Base-by-base conservation (phyloP, 2,797 vertebrate species). In the Odontamblyopus lacepedii region DNA sequence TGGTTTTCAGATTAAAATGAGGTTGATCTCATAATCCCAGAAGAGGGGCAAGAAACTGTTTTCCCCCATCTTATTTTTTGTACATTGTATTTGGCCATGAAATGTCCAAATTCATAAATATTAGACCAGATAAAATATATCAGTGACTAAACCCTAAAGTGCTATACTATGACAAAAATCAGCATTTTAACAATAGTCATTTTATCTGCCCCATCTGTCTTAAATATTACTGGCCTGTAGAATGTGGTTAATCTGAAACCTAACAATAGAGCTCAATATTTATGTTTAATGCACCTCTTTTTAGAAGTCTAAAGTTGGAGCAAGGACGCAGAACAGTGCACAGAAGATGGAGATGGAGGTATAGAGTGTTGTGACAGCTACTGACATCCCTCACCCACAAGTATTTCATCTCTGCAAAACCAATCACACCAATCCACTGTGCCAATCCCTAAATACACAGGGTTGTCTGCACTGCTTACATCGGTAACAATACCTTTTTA, bases 291-390 rank as follows among this genome's bases (percentile, higher is more conserved):
- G 44, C 41, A 9, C 35, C 23, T 66, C 23, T 48, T 13, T 30
- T 69, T 23, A 4, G 27, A 9, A 50, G 32, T 62, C 41, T 68
- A 0, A 56, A 66, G 16, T 12, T 12, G 15, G 12, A 27, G 48
- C 53, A 66, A 51, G 6, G 55, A 63, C 3, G 18, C 12, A n/a
- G 23, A 57, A 29, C 66, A 62, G 48, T 9, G 5, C 38, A 7
- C 4, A 53, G 38, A 73, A 41, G 71, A 65, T 15, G 4, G 63
- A 77, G 57, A 63, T 63, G 55, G 56, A 56, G 67, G 70, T 63
- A 76, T 56, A 72, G 71, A 69, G 59, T 83, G 79, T 85, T 89
- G 74, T 90, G 85, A 89, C 85, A 78, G 75, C 76, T 50, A 51
- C 72, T 85, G 87, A 87, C 83, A 82, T 70, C 68, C 26, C 13